Conservation (phyloP, 53 echinoderm and acorn worm genomes). For the Echinarachnius parma region DNA sequence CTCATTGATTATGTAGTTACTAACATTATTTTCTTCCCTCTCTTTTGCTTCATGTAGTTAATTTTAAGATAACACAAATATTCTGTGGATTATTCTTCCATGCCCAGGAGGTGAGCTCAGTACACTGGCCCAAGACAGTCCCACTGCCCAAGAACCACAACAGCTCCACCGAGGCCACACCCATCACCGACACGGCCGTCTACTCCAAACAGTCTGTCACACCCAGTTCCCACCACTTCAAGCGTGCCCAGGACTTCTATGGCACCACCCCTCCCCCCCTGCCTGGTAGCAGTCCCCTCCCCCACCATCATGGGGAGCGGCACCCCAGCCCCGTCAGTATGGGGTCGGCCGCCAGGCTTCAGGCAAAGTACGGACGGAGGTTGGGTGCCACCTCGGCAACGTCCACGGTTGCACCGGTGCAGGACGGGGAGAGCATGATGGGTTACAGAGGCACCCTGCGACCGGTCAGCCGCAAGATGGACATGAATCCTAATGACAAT, state of each 20-base stretch:
- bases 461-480: conserved; percentile 1
- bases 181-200: conserved; percentile 68
- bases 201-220: conserved; percentile 31
- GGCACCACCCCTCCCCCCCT: not conserved
- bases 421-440: not conserved
- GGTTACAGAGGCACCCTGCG: conserved; percentile 1
- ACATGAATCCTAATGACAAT: conserved; percentile 5
- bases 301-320: not conserved
- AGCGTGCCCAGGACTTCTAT: conserved; percentile 74
- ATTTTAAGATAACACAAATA: too few relatives aligned
- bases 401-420: not conserved
- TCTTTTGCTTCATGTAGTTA: too few relatives aligned
- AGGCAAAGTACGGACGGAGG: conserved; percentile 24
- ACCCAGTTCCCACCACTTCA: conserved; percentile 70
- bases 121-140: conserved; percentile 13
- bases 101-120: not conserved
- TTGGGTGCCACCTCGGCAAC: not conserved
- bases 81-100: not conserved
- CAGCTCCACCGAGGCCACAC: conserved; percentile 72
- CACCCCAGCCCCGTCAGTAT: conserved; percentile 7
- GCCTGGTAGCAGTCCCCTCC: not conserved
- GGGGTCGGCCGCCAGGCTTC: not conserved
- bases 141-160: conserved; percentile 63
- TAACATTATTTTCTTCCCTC: too few relatives aligned
- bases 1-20: too few relatives aligned